Conservation (phyloP, 2,113 vertebrate genomes). For the Tauraco erythrolophus region DNA sequence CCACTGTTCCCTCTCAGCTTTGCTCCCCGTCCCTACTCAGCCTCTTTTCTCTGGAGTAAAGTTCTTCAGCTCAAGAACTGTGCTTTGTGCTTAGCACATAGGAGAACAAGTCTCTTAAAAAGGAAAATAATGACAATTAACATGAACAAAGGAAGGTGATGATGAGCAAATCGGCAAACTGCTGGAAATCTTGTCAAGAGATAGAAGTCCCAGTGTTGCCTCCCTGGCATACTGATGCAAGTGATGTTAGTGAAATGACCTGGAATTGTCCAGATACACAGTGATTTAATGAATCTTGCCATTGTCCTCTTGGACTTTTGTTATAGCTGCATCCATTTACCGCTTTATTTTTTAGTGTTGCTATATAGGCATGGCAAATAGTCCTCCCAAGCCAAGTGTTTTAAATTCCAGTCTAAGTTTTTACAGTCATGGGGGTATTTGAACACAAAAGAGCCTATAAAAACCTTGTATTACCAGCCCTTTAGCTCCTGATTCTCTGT, state of each 20-base stretch:
- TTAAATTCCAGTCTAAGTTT: neutral
- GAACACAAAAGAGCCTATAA: neutral
- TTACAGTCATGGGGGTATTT: neutral
- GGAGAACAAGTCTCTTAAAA: neutral
- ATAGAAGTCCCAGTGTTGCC: neutral
- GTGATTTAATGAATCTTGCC: neutral
- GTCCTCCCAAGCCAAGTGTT: neutral
- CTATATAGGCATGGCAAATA: neutral
- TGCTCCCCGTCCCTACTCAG: neutral
- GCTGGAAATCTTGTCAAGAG: neutral
- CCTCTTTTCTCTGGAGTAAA: neutral
- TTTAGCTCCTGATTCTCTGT: constrained; percentile 4
- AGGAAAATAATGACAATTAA: neutral
- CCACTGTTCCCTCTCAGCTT: neutral
- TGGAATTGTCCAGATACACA: neutral
- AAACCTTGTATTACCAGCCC: neutral
- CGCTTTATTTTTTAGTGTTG: neutral
- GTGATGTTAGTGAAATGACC: neutral
- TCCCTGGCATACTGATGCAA: neutral
- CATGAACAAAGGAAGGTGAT: neutral
- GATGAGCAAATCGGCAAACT: neutral
- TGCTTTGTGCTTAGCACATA: neutral
- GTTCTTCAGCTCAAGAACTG: neutral
- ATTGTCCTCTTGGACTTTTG: neutral
- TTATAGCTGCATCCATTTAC: neutral